A percentile compares a stretch with the other conserved stretches of the same genome.
Evolutionary conservation across 2,888 invertebrate genomes (phyloP).

Genomic region (Lysandra bellargus): DNA sequence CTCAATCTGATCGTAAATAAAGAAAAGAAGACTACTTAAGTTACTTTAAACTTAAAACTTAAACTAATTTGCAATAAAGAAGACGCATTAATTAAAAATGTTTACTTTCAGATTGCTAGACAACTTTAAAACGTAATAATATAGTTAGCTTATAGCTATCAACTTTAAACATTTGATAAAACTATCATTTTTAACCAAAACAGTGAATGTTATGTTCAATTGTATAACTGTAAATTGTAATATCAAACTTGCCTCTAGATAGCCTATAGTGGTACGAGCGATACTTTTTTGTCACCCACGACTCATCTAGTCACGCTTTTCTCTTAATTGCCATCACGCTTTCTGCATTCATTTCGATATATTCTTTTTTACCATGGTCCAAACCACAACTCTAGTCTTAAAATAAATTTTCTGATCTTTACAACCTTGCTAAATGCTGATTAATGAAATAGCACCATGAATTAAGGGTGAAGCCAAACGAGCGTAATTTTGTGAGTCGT

Average conservation of each 20-base stretch:
- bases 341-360: not conserved
- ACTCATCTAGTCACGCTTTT: conserved; percentile 11
- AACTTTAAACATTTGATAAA: not conserved
- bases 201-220: not conserved
- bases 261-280: not conserved
- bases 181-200: not conserved
- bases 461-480: too few species aligned
- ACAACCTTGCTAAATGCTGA: too few species aligned
- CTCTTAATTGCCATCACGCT: conserved; percentile 14
- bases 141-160: not conserved
- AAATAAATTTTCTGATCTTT: not conserved
- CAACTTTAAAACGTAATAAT: not conserved
- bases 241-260: not conserved
- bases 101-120: not conserved
- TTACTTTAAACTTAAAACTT: too few species aligned
- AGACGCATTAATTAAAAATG: too few species aligned
- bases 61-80: too few species aligned
- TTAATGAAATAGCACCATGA: too few species aligned
- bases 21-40: not conserved
- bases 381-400: not conserved
- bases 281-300: not conserved
- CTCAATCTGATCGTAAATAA: not conserved
- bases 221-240: not conserved
- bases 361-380: not conserved
- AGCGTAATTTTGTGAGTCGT: too few species aligned